A percentile compares a stretch with the other conserved stretches of the same genome.
phyloP scores from a whole-genome alignment of 2,113 vertebrate species.

The Rhynchomys soricoides region DNA sequence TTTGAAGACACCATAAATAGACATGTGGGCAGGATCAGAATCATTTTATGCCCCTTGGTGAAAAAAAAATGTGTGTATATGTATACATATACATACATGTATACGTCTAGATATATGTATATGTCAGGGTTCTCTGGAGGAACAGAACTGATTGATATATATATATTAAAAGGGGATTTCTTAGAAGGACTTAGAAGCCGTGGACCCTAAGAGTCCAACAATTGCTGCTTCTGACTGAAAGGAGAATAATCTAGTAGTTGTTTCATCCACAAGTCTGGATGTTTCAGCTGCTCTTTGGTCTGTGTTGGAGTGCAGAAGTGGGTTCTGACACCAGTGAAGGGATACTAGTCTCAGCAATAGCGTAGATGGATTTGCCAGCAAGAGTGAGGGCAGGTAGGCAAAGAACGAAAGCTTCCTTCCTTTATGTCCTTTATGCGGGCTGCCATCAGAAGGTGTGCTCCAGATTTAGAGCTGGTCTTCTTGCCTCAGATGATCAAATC shows the following conservation, averaged over 20 bases:
- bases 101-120: not conserved
- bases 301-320: not conserved
- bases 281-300: not conserved
- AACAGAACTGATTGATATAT: not conserved
- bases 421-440: not conserved
- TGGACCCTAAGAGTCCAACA: not conserved
- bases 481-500: no score
- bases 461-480: not conserved
- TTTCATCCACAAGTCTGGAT: not conserved
- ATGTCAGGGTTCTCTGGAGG: not conserved
- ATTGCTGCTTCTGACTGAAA: not conserved
- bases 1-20: slow-evolving; percentile 36
- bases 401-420: not conserved
- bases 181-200: not conserved
- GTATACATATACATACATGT: no score
- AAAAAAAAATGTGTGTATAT: no score
- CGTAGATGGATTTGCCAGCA: not conserved
- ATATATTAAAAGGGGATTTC: not conserved
- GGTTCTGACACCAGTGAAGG: not conserved
- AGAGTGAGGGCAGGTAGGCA: not conserved
- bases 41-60: not conserved
- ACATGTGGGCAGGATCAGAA: not conserved
- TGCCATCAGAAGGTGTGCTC: not conserved
- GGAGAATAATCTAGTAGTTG: not conserved
- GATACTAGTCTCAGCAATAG: not conserved